Conservation (phyloP, 2,797 vertebrate species). For the Ptychobarbus kaznakovi region DNA sequence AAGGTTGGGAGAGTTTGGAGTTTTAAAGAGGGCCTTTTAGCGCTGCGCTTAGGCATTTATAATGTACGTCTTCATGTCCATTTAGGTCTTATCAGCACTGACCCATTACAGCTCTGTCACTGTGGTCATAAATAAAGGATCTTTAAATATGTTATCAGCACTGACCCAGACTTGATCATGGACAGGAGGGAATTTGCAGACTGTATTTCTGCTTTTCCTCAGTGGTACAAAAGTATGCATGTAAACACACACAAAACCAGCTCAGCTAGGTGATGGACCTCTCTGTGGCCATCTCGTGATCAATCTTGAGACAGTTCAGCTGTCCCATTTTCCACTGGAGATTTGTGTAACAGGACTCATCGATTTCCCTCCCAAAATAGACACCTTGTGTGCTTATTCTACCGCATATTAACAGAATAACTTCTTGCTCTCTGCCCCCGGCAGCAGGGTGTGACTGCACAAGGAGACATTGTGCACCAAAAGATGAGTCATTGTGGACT, state of each 20-base stretch:
- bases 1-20: conserved; percentile 72
- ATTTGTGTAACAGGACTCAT: conserved; percentile 51
- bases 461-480: conserved; percentile 14
- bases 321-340: conserved; percentile 51
- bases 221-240: conserved; percentile 9
- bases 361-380: conserved; percentile 51
- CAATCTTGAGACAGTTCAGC: conserved; percentile 59
- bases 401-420: conserved; percentile 43
- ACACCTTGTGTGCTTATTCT: conserved; percentile 53
- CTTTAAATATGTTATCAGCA: conserved; percentile 36
- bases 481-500: not conserved
- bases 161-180: conserved; percentile 28
- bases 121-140: conserved; percentile 52
- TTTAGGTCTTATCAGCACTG: conserved; percentile 46
- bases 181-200: not conserved
- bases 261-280: conserved; percentile 33
- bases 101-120: conserved; percentile 17
- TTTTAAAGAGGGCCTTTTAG: conserved; percentile 61
- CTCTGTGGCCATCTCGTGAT: conserved; percentile 49
- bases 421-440: conserved; percentile 14
- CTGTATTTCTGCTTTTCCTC: conserved; percentile 15
- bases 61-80: conserved; percentile 34
- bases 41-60: conserved; percentile 49
- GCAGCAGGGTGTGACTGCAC: conserved; percentile 25
- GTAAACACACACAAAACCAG: not conserved